Percentiles rank a stretch among this genome's conserved stretches.
Evolutionary conservation across 2,113 vertebrate species (phyloP).

Genomic region (Piaya cayana): DNA sequence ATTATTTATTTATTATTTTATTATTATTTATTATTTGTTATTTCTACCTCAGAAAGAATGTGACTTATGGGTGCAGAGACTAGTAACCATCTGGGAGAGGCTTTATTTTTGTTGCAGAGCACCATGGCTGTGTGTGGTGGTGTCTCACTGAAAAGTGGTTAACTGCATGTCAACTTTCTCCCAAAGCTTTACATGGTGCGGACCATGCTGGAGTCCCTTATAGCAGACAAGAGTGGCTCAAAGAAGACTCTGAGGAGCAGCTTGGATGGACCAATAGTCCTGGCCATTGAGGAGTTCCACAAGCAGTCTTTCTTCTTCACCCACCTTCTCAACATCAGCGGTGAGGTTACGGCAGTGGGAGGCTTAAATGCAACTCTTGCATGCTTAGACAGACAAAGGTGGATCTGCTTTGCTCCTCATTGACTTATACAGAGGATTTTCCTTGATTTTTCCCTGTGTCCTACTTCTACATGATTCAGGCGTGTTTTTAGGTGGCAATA

Average conservation of each 20-base stretch:
- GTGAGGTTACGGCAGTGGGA: slow-evolving; percentile 67
- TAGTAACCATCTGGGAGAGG: not conserved
- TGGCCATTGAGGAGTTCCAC: slow-evolving; percentile 98
- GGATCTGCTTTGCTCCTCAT: not conserved
- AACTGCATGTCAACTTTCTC: not conserved
- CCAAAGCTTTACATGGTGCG: slow-evolving; percentile 97
- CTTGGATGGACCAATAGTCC: slow-evolving; percentile 93
- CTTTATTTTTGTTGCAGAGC: not conserved
- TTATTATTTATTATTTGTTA: not conserved
- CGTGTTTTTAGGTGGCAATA: not conserved
- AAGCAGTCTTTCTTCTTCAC: slow-evolving; percentile 99
- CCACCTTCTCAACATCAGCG: slow-evolving; percentile 97
- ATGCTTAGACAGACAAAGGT: not conserved
- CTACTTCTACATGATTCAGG: not conserved
- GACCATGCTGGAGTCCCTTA: slow-evolving; percentile 97
- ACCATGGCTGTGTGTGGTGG: not conserved
- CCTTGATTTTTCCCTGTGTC: not conserved
- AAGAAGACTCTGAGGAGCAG: slow-evolving; percentile 98
- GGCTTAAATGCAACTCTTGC: not conserved
- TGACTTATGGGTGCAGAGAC: not conserved
- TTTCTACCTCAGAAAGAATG: not conserved
- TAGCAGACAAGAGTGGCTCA: slow-evolving; percentile 97
- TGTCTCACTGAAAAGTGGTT: not conserved
- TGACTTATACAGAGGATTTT: not conserved
- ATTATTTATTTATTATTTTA: not conserved